A percentile compares a stretch with the other conserved stretches of the same genome.
These are phyloP conservation scores for Nannoperca australis DNA, from an alignment of 2,797 vertebrate genomes.

Conservation along the genomic window DNA sequence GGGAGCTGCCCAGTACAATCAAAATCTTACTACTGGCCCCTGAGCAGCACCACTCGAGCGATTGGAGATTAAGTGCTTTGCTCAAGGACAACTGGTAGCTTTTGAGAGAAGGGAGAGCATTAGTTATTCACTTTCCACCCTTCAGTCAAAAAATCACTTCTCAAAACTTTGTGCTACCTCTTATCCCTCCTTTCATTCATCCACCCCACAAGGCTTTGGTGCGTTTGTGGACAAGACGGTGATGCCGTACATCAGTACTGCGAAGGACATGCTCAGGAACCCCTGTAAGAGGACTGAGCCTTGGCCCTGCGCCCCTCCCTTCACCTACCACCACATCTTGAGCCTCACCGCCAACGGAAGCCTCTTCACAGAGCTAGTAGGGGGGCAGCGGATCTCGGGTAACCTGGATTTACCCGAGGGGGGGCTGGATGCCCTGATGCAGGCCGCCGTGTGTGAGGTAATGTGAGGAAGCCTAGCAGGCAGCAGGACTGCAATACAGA, in stretches of 20 bases:
- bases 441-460: conserved; percentile 54
- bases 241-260: conserved; percentile 55
- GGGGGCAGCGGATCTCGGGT: conserved; percentile 54
- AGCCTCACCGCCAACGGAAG: conserved; percentile 52
- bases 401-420: conserved; percentile 59
- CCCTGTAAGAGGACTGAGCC: conserved; percentile 27
- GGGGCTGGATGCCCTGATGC: conserved; percentile 50
- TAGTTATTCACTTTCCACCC: conserved; percentile 56
- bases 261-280: conserved; percentile 46
- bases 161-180: conserved; percentile 40
- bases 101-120: conserved; percentile 44
- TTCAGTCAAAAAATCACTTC: conserved; percentile 54
- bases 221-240: conserved; percentile 57
- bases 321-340: conserved; percentile 56
- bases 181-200: conserved; percentile 39
- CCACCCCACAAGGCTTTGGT: conserved; percentile 47
- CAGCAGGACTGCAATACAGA: conserved; percentile 49
- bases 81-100: conserved; percentile 63
- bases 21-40: conserved; percentile 63
- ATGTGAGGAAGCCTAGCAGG: conserved; percentile 51
- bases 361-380: conserved; percentile 59
- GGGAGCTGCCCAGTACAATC: conserved; percentile 54
- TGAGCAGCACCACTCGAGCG: conserved; percentile 58
- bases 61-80: conserved; percentile 64
- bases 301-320: conserved; percentile 40